Evolutionary conservation across 2,888 invertebrate species (phyloP), one percentile per base, ranked within the genome.

Genomic region (Schizaphis graminum): DNA sequence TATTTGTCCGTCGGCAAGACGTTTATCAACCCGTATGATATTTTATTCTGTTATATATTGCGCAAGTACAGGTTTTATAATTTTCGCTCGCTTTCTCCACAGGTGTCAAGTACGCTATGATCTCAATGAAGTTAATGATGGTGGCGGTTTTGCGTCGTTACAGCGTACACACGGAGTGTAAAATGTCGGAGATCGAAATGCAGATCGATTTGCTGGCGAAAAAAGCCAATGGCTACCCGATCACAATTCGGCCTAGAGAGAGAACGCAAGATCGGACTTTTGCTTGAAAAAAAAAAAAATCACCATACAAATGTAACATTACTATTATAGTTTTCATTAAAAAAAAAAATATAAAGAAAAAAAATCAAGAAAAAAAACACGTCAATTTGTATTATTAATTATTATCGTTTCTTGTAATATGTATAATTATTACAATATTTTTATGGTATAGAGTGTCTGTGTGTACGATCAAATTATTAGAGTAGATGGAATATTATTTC

Each of bases 81-180:
- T 4, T 77, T 11, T 35, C 21, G 8, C 21, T 77, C 26, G 41
- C 8, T 90, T 89, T 87, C 61, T 13, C 84, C 53, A 1, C 92
- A 95, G 95, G 95, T 85, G 94, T 94, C 44, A 95, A 95, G 94
- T 95, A 95, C 44, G 95, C 95, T 21, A 95, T 95, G 94, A 92
- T 95, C 41, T 95, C 95, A 0, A 95, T 95, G 95, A 95, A 95
- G 77, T 84, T 95, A 21, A 94, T 95, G 44, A 92, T 95, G 86
- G 94, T 94, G n/a, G 91, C 94, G 16, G 28, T 95, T 35, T 87
- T 95, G 26, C 91, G 95, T 26, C 94, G 77, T n/a, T 95, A 94
- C 94, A 94, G 94, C 35, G 91, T 95, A 11, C 92, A 93, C 24
- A 95, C 95, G 4, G 84, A 91, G 11, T 77, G 94, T 7, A 95